Conservation (phyloP, 2,797 vertebrate genomes). For the Lagodon rhomboides region DNA sequence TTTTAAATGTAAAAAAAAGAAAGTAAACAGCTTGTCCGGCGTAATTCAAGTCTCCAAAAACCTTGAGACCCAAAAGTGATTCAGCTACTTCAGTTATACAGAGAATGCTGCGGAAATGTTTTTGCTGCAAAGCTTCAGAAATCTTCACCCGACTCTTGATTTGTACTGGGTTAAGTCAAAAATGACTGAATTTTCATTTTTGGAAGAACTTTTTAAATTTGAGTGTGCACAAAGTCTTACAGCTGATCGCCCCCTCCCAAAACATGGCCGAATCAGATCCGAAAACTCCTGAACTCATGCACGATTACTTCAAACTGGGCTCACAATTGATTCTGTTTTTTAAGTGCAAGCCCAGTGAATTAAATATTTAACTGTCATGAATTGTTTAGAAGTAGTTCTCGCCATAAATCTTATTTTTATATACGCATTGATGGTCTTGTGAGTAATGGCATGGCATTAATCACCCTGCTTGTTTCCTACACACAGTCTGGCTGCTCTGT, state of each 20-base stretch:
- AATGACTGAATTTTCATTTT: no score
- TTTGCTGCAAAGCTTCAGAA: no score
- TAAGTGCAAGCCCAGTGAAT: neutral
- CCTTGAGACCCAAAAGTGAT: no score
- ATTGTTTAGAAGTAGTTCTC: neutral
- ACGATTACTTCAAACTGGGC: neutral
- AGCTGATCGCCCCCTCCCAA: neutral
- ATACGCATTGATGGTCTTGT: neutral
- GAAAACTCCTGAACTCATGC: neutral
- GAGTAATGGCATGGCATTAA: conserved; percentile 6
- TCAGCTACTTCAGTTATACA: no score
- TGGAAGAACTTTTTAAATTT: neutral
- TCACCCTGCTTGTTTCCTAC: conserved; percentile 18
- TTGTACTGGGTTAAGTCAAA: no score
- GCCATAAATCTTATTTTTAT: neutral
- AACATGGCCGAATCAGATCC: neutral
- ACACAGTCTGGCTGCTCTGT: conserved; percentile 9
- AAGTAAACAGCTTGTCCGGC: no score
- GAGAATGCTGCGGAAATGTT: no score
- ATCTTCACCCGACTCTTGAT: no score
- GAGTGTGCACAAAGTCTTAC: neutral
- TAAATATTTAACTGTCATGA: neutral
- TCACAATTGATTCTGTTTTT: neutral
- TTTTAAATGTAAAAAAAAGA: no score
- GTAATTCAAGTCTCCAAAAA: no score